These are phyloP conservation scores for Pomacea maculata DNA, from an alignment of 1,140 invertebrate species.

Conservation along the genomic window DNA sequence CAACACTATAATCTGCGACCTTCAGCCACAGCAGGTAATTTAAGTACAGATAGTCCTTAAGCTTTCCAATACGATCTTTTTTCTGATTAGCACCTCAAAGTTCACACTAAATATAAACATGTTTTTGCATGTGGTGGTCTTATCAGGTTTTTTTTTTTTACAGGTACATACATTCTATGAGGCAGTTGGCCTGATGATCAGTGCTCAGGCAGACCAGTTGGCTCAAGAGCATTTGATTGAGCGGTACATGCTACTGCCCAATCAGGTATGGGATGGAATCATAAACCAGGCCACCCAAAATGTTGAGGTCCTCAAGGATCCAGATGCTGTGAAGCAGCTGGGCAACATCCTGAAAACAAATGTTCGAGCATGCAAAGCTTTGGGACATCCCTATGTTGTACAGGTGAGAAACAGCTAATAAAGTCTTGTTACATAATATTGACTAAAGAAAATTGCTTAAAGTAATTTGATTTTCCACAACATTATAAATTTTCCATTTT, in stretches of 20 bases:
- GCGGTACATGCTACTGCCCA: slow-evolving; percentile 97
- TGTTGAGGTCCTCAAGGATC: slow-evolving; percentile 95
- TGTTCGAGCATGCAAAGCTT: slow-evolving; percentile 95
- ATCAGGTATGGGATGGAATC: slow-evolving; percentile 99
- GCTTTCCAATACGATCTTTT: no score
- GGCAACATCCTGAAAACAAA: slow-evolving; percentile 99
- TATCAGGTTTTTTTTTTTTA: slow-evolving; percentile 27
- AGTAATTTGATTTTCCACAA: no score
- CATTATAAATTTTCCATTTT: no score
- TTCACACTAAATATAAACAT: no score
- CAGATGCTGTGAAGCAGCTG: slow-evolving; percentile 95
- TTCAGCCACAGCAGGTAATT: slow-evolving; percentile 91
- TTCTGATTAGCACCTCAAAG: no score
- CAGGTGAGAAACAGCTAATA: slow-evolving; percentile 69
- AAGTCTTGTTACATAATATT: no score
- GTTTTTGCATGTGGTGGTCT: not conserved
- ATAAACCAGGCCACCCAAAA: slow-evolving; percentile 96
- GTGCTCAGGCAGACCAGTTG: slow-evolving; percentile 88
- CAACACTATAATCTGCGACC: slow-evolving; percentile 97
- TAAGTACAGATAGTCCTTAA: no score
- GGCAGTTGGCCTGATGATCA: slow-evolving; percentile 99
- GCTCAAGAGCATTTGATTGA: slow-evolving; percentile 93
- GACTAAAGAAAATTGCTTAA: no score
- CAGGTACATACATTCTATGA: slow-evolving; percentile 99
- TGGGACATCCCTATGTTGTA: slow-evolving; percentile 95